These are phyloP conservation scores for Minunthozetes semirufus DNA, from an alignment of 2,888 invertebrate species.

Conservation along the genomic window DNA sequence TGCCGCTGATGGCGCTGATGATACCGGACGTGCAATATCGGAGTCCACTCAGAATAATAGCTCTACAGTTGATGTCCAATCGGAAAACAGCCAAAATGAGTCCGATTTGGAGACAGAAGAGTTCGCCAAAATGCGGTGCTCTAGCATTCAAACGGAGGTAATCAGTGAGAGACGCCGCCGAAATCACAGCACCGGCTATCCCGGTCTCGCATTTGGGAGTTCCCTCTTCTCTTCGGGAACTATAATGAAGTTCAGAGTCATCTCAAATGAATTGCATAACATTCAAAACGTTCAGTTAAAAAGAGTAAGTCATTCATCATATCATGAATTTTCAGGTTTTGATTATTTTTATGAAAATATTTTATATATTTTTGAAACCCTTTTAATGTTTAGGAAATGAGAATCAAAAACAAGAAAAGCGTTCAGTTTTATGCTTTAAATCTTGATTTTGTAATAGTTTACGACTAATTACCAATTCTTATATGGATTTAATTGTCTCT, in stretches of 20 bases:
- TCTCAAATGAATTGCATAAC: constrained; percentile 93
- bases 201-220: constrained; percentile 50
- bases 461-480: background rate
- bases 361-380: background rate
- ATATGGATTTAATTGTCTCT: background rate
- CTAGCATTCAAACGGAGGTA: constrained; percentile 80
- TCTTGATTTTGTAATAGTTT: background rate
- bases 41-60: background rate
- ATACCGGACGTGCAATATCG: constrained; percentile 5
- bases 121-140: constrained; percentile 73
- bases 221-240: constrained; percentile 93
- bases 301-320: constrained; percentile 59
- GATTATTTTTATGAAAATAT: background rate
- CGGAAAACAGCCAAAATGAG: background rate
- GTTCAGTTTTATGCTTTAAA: background rate
- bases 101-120: constrained; percentile 43
- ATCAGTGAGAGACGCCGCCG: constrained; percentile 49
- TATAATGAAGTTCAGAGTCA: constrained; percentile 95
- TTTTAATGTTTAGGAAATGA: background rate
- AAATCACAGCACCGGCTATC: constrained; percentile 42
- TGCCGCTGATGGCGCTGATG: constrained; percentile 40
- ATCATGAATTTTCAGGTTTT: background rate
- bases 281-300: constrained; percentile 92
- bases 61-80: background rate
- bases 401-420: background rate